Evolutionary conservation across 2,888 invertebrate genomes (phyloP), one percentile per base, ranked within the genome.

Genomic region (Toxonevra muliebris): DNA sequence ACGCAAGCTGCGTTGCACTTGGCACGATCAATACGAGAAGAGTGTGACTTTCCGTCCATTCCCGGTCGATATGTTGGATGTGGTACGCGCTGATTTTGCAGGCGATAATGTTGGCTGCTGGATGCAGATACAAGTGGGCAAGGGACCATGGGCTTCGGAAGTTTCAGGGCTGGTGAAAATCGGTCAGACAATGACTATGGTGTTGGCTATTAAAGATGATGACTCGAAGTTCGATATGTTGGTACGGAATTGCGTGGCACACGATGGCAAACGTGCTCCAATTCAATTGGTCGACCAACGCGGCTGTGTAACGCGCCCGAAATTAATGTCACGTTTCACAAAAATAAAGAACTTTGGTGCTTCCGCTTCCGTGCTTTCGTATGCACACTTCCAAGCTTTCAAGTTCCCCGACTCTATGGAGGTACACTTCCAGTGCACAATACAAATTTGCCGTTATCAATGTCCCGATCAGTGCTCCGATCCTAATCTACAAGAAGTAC

Each of bases 381-480:
- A 96, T 81, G 95, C 96, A 0, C 94, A 95, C 84, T 96, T 96
- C 90, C 95, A 96, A 86, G 96, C 96, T 0, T 96, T 96, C 86
- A 96, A 96, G 82, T 96, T 96, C 87, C 96, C 96, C 0, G 96
- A 96, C 81, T 95, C 95, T 0, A 96, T 96, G 96, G 96, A 96
- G 83, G 96, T 96, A 0, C 96, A 96, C 83, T 96, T 96, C 88
- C 95, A 96, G 83, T 96, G 96, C 83, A 96, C 96, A 42, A 96
- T 96, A 72, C 96, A 96, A 84, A 96, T 96, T 78, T 96, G 96
- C 83, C 89, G 96, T 75, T 94, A 95, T 79, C 93, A 95, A 77
- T 96, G 96, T 79, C 96, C 96, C 0, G 96, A 96, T 74, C 96
- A 96, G 80, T 96, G 96, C 80, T 92, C 93, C 1, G 93, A 93